Conservation (phyloP, 2,113 vertebrate genomes). For the Bubo bubo region DNA sequence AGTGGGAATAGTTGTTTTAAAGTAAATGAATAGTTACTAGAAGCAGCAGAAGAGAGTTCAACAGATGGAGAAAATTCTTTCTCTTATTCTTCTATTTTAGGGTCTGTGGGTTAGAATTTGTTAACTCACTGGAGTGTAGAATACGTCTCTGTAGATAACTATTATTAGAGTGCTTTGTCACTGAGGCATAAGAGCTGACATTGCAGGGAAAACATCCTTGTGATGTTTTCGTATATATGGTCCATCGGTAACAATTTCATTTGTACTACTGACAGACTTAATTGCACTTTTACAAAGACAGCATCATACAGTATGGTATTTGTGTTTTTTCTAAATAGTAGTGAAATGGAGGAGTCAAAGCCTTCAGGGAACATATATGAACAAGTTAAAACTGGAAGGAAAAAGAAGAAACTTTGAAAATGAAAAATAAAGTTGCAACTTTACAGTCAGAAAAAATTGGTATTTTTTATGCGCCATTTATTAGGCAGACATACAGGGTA, state of each 20-base stretch:
- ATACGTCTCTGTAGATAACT: constrained; percentile 50
- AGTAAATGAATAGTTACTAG: background rate
- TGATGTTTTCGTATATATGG: background rate
- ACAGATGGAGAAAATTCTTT: background rate
- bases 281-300: constrained; percentile 18
- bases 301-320: background rate
- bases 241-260: background rate
- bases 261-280: constrained; percentile 36
- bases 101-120: constrained; percentile 39
- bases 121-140: constrained; percentile 56
- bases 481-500: background rate
- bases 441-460: background rate
- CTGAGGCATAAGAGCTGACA: background rate
- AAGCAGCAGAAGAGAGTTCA: background rate
- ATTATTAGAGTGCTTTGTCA: constrained; percentile 55
- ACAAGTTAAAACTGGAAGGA: background rate
- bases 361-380: background rate
- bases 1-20: background rate
- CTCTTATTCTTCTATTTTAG: constrained; percentile 51
- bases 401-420: background rate
- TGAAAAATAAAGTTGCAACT: background rate
- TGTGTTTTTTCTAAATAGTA: background rate
- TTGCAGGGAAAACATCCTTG: background rate
- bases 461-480: background rate
- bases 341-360: background rate